A percentile compares a stretch with the other conserved stretches of the same genome.
Conservation (phyloP, 2,113 vertebrate species). For the Cisticola juncidis region DNA sequence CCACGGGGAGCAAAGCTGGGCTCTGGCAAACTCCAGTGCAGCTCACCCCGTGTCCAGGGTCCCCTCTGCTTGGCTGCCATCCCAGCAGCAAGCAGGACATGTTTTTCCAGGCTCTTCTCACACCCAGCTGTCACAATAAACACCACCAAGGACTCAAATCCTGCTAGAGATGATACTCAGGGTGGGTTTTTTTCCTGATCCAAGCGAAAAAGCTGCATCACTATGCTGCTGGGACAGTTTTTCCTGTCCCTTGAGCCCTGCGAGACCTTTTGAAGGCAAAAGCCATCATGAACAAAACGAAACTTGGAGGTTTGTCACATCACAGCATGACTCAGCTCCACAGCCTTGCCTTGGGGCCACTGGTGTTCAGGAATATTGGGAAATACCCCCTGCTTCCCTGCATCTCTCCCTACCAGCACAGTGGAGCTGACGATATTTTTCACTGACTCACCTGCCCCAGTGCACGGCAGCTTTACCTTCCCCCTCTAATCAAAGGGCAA, state of each 20-base stretch:
- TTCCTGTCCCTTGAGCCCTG: neutral
- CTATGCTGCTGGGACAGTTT: neutral
- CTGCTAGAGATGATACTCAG: neutral
- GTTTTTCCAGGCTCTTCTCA: neutral
- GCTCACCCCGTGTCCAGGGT: fast-evolving
- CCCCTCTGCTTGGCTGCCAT: neutral
- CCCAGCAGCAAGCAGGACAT: neutral
- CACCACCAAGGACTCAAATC: neutral
- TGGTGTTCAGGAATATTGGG: neutral
- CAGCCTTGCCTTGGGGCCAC: neutral
- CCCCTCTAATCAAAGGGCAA: neutral
- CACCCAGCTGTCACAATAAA: neutral
- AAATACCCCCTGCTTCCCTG: neutral
- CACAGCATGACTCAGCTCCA: neutral
- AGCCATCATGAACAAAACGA: neutral
- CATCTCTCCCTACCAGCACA: neutral
- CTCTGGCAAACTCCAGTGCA: neutral
- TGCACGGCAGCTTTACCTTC: fast-evolving
- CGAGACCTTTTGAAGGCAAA: neutral
- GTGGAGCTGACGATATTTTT: neutral
- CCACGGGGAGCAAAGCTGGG: neutral
- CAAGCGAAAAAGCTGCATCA: neutral
- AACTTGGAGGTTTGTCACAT: neutral
- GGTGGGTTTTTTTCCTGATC: neutral
- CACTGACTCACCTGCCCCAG: neutral